These are phyloP conservation scores for Anguilla pacifica DNA, from an alignment of 2,797 vertebrate genomes.

Conservation along the genomic window DNA sequence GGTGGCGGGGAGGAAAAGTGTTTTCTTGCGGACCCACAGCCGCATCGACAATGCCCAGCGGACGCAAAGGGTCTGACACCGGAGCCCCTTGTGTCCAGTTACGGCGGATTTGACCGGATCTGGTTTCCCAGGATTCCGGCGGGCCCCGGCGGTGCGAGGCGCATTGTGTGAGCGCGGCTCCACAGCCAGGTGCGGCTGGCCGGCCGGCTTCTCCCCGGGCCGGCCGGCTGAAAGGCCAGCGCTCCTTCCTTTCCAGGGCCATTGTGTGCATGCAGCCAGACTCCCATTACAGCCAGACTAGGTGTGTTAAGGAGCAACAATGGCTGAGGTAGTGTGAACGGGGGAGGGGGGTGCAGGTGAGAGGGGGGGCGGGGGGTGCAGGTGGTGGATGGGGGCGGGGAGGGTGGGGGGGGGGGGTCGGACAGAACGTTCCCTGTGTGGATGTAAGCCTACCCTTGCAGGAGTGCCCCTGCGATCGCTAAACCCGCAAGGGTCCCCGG, in stretches of 20 bases:
- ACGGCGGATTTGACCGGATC: constrained; percentile 44
- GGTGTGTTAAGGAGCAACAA: constrained; percentile 51
- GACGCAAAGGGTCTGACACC: constrained; percentile 37
- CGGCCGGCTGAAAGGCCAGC: constrained; percentile 36
- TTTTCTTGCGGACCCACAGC: constrained; percentile 9
- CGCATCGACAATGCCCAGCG: background rate
- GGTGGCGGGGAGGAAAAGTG: no score
- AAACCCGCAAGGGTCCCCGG: constrained; percentile 32
- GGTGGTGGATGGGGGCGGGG: background rate
- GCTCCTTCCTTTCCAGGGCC: constrained; percentile 23
- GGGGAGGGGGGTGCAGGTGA: constrained; percentile 22
- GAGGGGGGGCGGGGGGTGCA: background rate
- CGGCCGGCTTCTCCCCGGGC: constrained; percentile 30
- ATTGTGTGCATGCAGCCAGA: constrained; percentile 48
- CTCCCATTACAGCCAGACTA: constrained; percentile 49
- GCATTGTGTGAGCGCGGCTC: constrained; percentile 42
- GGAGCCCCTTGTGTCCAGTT: constrained; percentile 36
- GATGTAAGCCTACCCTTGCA: constrained; percentile 51
- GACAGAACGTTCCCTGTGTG: constrained; percentile 53
- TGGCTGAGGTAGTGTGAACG: constrained; percentile 41
- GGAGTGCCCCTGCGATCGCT: constrained; percentile 45
- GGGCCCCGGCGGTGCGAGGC: constrained; percentile 20
- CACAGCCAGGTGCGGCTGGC: constrained; percentile 47
- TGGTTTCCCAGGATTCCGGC: constrained; percentile 44
- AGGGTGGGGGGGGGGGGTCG: background rate